Evolutionary conservation across 2,797 vertebrate genomes (phyloP).

Genomic region (Poeciliopsis turneri): DNA sequence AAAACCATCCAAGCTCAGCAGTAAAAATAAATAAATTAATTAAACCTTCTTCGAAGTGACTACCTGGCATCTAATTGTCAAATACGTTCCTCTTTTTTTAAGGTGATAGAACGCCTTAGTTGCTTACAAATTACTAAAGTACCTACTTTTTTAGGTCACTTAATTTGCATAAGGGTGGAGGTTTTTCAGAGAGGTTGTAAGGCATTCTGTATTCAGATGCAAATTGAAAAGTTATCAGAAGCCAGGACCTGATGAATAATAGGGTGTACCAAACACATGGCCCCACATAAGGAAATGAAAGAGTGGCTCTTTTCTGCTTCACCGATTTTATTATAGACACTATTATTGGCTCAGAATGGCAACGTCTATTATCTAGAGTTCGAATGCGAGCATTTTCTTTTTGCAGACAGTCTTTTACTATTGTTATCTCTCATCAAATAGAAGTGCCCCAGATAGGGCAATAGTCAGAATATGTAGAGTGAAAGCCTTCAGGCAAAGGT

Average conservation of each 20-base stretch:
- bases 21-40: conserved; percentile 1
- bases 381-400: conserved; percentile 61
- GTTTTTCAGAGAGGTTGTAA: conserved; percentile 72
- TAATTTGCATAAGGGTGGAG: conserved; percentile 72
- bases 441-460: conserved; percentile 69
- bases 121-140: conserved; percentile 61
- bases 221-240: conserved; percentile 82
- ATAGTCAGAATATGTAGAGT: conserved; percentile 52
- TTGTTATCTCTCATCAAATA: conserved; percentile 79
- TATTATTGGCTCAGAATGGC: conserved; percentile 85
- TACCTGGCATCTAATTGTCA: conserved; percentile 13
- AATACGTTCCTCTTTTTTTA: background rate
- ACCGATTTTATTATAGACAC: conserved; percentile 86
- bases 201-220: conserved; percentile 83
- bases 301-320: conserved; percentile 83
- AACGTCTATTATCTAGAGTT: conserved; percentile 83
- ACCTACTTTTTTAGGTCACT: conserved; percentile 77
- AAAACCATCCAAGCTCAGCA: conserved; percentile 15
- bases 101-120: conserved; percentile 41
- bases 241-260: conserved; percentile 80
- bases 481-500: conserved; percentile 59
- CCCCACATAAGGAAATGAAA: conserved; percentile 84
- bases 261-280: conserved; percentile 74
- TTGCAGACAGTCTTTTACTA: conserved; percentile 75
- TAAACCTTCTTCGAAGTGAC: conserved; percentile 6